Base-by-base conservation (phyloP, 2,113 vertebrate species). In the Panthera uncia region DNA sequence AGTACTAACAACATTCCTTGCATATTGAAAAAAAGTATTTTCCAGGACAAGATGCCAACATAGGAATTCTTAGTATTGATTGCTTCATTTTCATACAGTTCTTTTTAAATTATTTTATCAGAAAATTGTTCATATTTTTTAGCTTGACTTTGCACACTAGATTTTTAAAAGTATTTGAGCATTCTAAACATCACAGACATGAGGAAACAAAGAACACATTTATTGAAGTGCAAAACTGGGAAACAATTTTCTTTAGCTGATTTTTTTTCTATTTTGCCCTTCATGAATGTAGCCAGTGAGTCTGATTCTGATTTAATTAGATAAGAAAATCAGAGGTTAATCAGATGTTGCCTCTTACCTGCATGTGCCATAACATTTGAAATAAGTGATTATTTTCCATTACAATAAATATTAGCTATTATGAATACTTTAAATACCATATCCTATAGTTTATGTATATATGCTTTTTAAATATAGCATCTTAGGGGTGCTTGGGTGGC, bases 381-480 rank as follows among this genome's bases (percentile, higher is more conserved):
- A 94, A 83, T 82, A 81, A 95, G 3, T 90, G 48, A 91, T 76
- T 79, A n/a, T 92, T 92, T 95, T 92, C 52, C 33, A 90, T 73
- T 23, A 23, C 2, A 52, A 63, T 74, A 16, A 76, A 92, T 3
- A 68, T 83, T 61, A 63, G 87, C 38, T 79, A 31, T 79, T 92
- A 16, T 55, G 91, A 84, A 29, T 61, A 69, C 74, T 74, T 96
- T 76, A 73, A 89, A 41, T 83, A 23, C 2, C 18, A 96, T 89
- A 80, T 84, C 1, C 10, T 68, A 25, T 92, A 65, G 3, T 86
- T 86, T 38, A 18, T 48, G 7, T 12, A 80, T 79, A 29, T n/a
- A 48, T 50, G 6, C 27, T 79, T 79, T 79, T 79, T 79, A 48
- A 78, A 78, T 48, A 31, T 18, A 41, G 4, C 5, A 71, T 96